Percentiles rank a stretch among this genome's conserved stretches.
Evolutionary conservation across 2,888 invertebrate genomes (phyloP).

Genomic region (Auanema sp.): DNA sequence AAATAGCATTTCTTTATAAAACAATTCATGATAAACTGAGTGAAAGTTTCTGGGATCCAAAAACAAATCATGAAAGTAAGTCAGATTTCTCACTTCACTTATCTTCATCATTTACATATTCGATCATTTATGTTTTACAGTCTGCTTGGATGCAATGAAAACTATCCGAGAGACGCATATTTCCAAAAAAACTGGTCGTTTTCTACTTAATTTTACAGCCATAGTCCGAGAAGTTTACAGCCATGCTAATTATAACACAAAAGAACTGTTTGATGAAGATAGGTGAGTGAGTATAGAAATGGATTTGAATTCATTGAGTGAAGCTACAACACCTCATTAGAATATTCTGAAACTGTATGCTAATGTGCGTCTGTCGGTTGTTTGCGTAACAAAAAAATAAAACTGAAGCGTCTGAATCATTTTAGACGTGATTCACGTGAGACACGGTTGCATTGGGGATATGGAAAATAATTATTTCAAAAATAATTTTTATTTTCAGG

Average conservation of each 20-base stretch:
- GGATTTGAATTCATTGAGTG: neutral
- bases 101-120: no score
- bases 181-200: conserved; percentile 18
- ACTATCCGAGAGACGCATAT: conserved; percentile 18
- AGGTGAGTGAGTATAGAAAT: conserved; percentile 8
- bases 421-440: no score
- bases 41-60: conserved; percentile 18
- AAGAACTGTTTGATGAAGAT: conserved; percentile 21
- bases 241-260: conserved; percentile 20
- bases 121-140: conserved; percentile 9
- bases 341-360: no score
- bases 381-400: no score
- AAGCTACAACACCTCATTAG: neutral
- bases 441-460: no score
- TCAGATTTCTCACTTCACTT: neutral
- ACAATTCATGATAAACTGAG: conserved; percentile 12
- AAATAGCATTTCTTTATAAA: conserved; percentile 20
- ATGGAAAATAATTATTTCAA: neutral
- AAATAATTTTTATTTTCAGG: conserved; percentile 7
- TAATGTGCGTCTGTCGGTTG: no score
- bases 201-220: conserved; percentile 19
- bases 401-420: no score
- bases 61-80: conserved; percentile 21
- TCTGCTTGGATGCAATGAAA: conserved; percentile 21
- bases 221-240: conserved; percentile 21